Conservation (phyloP, 2,888 invertebrate species). For the Drosophila histrio region DNA sequence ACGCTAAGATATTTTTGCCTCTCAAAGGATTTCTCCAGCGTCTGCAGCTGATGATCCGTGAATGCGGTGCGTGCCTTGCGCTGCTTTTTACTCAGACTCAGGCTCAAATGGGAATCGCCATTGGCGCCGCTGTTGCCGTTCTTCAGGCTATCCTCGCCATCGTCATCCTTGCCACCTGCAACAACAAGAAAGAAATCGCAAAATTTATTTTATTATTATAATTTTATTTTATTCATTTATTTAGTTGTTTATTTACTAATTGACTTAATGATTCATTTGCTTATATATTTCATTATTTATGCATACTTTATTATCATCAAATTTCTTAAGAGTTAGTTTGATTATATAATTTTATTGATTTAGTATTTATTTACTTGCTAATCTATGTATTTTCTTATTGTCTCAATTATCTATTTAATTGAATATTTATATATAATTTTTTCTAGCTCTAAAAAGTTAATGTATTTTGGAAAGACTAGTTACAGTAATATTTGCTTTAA, state of each 20-base stretch:
- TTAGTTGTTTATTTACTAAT: too few relatives aligned
- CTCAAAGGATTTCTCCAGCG: constrained; percentile 98
- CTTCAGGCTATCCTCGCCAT: constrained; percentile 85
- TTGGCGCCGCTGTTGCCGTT: constrained; percentile 76
- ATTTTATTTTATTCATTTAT: too few relatives aligned
- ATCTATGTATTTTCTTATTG: background rate
- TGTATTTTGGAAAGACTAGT: too few relatives aligned
- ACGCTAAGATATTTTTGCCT: constrained; percentile 98
- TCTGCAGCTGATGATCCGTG: constrained; percentile 98
- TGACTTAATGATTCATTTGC: too few relatives aligned
- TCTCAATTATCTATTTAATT: background rate
- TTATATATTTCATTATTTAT: too few relatives aligned
- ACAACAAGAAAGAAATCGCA: background rate
- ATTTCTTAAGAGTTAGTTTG: too few relatives aligned
- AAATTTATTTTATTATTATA: background rate
- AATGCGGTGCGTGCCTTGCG: constrained; percentile 98
- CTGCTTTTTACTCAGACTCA: constrained; percentile 93
- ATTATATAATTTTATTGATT: background rate
- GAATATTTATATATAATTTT: background rate
- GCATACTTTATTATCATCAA: too few relatives aligned
- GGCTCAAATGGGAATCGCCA: constrained; percentile 63
- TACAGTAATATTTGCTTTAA: too few relatives aligned
- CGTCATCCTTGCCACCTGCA: constrained; percentile 93
- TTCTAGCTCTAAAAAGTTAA: too few relatives aligned
- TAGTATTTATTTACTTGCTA: background rate